Percentiles rank a stretch among this genome's conserved stretches.
These are phyloP conservation scores for Labeo catla DNA, from an alignment of 2,113 vertebrate genomes.

Conservation along the genomic window DNA sequence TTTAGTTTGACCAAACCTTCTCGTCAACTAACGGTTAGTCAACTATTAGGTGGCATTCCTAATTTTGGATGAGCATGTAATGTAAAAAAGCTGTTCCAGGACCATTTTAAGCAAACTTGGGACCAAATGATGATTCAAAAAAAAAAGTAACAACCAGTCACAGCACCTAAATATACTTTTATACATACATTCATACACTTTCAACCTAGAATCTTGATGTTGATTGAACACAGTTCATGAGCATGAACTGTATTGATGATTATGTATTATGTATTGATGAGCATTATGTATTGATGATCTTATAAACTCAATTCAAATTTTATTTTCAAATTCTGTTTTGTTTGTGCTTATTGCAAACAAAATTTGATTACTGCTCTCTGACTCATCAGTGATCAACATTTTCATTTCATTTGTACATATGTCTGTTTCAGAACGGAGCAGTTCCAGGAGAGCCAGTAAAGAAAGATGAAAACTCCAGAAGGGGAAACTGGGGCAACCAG, in stretches of 20 bases:
- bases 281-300: background rate
- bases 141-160: background rate
- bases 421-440: slow-evolving; percentile 87
- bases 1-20: too few relatives aligned
- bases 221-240: background rate
- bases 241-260: too few relatives aligned
- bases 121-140: background rate
- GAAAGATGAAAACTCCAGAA: slow-evolving; percentile 89
- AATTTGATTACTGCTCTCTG: background rate
- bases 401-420: background rate
- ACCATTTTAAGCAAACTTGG: background rate
- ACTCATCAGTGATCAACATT: background rate
- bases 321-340: background rate
- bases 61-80: background rate
- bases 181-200: background rate
- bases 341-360: background rate
- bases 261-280: background rate
- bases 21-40: too few relatives aligned
- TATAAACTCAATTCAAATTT: background rate
- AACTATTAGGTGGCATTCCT: too few relatives aligned
- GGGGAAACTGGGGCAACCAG: slow-evolving; percentile 99
- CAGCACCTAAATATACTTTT: background rate
- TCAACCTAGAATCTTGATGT: background rate
- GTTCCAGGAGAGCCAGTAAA: slow-evolving; percentile 91
- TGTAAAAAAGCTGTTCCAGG: background rate